phyloP scores from a whole-genome alignment of 2,113 vertebrate genomes.

The Halcyon senegalensis region DNA sequence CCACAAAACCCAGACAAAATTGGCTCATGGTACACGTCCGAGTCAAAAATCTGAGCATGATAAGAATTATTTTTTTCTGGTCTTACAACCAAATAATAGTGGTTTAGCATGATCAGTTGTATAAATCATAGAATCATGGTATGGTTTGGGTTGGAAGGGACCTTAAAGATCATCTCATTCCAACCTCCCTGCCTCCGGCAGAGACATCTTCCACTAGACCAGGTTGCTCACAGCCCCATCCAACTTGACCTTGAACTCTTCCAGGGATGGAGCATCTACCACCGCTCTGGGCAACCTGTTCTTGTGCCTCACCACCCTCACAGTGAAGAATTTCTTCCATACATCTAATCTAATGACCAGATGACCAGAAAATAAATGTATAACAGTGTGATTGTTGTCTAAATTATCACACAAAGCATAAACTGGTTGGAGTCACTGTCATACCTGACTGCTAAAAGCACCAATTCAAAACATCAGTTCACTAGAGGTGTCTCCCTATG shows the following conservation, averaged over 20 bases:
- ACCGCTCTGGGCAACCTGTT: background rate
- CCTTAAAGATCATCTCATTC: background rate
- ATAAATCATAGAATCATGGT: background rate
- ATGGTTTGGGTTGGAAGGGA: background rate
- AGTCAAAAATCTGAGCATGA: background rate
- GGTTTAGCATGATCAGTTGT: background rate
- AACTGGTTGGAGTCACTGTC: background rate
- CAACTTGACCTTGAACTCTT: background rate
- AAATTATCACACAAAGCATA: background rate
- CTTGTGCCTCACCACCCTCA: background rate
- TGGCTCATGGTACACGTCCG: background rate
- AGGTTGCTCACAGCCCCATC: background rate
- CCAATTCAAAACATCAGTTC: background rate
- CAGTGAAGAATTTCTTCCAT: background rate
- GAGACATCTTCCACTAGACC: background rate
- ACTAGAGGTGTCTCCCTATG: too few species aligned
- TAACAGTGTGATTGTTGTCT: background rate
- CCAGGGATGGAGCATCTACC: background rate
- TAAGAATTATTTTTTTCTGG: background rate
- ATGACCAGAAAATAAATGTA: background rate
- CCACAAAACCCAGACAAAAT: background rate
- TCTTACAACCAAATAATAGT: background rate
- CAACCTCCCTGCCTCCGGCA: background rate
- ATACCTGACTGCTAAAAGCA: background rate
- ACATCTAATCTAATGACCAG: too few species aligned